phyloP scores from a whole-genome alignment of 2,113 vertebrate species.

The Nothoprocta pentlandii region DNA sequence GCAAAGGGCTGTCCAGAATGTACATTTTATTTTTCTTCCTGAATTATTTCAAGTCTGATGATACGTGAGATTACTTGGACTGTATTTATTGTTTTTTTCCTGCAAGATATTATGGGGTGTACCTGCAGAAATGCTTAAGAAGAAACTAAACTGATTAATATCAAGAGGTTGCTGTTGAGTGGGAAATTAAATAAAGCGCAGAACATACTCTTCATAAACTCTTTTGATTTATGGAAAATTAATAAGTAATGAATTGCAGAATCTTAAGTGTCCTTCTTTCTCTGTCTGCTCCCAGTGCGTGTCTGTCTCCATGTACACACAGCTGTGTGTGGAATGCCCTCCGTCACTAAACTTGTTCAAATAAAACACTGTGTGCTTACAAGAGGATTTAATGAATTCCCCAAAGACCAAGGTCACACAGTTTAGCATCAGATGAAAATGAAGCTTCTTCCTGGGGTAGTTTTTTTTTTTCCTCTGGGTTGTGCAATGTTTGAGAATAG shows the following conservation, averaged over 20 bases:
- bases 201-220: not conserved
- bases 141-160: not conserved
- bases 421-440: not conserved
- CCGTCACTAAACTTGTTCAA: conserved; percentile 8
- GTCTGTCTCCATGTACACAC: conserved; percentile 11
- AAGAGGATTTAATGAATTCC: conserved; percentile 35
- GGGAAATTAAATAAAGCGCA: not conserved
- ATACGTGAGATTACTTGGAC: not conserved
- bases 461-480: not conserved
- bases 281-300: not conserved
- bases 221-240: not conserved
- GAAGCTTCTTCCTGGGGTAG: not conserved
- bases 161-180: conserved; percentile 12
- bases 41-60: not conserved
- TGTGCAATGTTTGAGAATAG: not conserved
- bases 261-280: not conserved
- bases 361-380: conserved; percentile 39
- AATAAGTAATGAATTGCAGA: not conserved
- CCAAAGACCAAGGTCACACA: not conserved
- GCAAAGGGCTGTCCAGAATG: not conserved
- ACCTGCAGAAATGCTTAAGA: conserved; percentile 11
- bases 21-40: not conserved
- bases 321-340: conserved; percentile 15
- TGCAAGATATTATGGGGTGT: not conserved
- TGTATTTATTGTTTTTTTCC: not conserved